These are phyloP conservation scores for Hyphantria cunea DNA, from an alignment of 1,140 invertebrate genomes.

Conservation along the genomic window DNA sequence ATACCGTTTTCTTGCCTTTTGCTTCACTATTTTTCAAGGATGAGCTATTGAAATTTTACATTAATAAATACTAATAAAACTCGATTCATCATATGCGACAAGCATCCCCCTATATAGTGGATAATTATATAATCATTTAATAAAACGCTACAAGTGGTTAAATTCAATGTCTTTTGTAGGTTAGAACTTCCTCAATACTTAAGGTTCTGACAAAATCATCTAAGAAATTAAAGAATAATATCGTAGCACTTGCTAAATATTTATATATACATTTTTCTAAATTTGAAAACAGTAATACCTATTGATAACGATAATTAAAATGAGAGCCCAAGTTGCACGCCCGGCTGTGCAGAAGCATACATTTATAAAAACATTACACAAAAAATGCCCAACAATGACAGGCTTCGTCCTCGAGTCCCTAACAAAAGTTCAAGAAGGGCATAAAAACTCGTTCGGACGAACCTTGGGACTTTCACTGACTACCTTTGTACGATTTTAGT, in stretches of 20 bases:
- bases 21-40: too few relatives aligned
- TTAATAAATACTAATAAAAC: too few relatives aligned
- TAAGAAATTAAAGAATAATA: too few relatives aligned
- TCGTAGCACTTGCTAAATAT: too few relatives aligned
- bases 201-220: too few relatives aligned
- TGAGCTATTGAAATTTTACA: too few relatives aligned
- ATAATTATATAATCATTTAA: too few relatives aligned
- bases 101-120: neutral
- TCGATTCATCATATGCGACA: too few relatives aligned
- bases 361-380: slow-evolving; percentile 69
- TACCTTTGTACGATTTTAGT: slow-evolving; percentile 69
- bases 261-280: slow-evolving; percentile 33
- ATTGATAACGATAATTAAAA: slow-evolving; percentile 49
- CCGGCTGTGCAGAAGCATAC: slow-evolving; percentile 69
- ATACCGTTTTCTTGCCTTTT: too few relatives aligned
- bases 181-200: slow-evolving; percentile 7
- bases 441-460: slow-evolving; percentile 75
- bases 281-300: slow-evolving; percentile 43
- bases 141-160: neutral
- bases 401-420: slow-evolving; percentile 73
- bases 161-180: slow-evolving; percentile 18
- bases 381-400: slow-evolving; percentile 73
- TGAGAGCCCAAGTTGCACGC: slow-evolving; percentile 56
- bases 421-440: slow-evolving; percentile 80
- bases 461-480: slow-evolving; percentile 79